phyloP scores from a whole-genome alignment of 2,888 invertebrate species.

The Pristionchus fissidentatus region DNA sequence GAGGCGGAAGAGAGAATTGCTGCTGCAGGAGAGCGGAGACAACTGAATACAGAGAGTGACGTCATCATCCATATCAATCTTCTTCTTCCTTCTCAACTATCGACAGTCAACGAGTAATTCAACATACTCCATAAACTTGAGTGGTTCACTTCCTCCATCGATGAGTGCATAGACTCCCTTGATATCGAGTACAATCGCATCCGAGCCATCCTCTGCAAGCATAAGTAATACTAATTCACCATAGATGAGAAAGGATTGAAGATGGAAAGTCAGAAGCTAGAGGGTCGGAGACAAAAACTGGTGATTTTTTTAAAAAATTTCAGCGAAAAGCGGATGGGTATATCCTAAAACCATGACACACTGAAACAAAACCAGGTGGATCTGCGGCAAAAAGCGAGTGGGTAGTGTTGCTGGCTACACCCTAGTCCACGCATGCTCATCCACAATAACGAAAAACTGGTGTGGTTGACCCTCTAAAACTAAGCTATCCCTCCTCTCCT shows the following conservation, averaged over 20 bases:
- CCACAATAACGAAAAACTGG: too few relatives aligned
- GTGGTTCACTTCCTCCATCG: slow-evolving; percentile 34
- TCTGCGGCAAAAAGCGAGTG: too few relatives aligned
- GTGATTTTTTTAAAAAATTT: too few relatives aligned
- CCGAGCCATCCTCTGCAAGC: slow-evolving; percentile 20
- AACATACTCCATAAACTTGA: background rate
- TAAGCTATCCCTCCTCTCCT: too few relatives aligned
- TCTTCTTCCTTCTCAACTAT: background rate
- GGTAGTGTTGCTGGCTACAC: too few relatives aligned
- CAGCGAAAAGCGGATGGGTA: too few relatives aligned
- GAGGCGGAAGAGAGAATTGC: slow-evolving; percentile 16
- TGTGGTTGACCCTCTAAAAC: too few relatives aligned
- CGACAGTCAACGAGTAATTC: background rate
- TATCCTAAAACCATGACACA: too few relatives aligned
- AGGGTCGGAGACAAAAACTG: background rate
- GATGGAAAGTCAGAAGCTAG: too few relatives aligned
- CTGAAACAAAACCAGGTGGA: too few relatives aligned
- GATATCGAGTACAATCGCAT: slow-evolving; percentile 44
- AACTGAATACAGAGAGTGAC: background rate
- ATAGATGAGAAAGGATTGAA: background rate
- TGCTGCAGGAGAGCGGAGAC: background rate
- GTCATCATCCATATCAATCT: background rate
- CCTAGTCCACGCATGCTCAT: too few relatives aligned
- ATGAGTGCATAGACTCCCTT: slow-evolving; percentile 43
- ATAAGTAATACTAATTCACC: background rate